Evolutionary conservation across 2,113 vertebrate genomes (phyloP).

Genomic region (Chionodraco myersi): DNA sequence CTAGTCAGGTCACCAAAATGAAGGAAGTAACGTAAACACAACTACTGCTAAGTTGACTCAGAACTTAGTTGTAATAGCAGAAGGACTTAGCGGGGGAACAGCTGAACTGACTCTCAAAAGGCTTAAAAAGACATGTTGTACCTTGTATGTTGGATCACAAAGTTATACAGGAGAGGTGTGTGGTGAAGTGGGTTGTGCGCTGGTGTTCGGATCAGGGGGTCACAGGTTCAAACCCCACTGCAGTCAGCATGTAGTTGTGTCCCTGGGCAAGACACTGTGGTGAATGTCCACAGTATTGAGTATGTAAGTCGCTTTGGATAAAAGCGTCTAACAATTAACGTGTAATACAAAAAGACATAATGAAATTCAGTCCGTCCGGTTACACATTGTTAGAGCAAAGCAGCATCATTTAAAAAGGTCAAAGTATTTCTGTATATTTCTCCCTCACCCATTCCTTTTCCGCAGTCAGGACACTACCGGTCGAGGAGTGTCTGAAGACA

Average conservation of each 20-base stretch:
- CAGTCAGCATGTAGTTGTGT: too few species aligned
- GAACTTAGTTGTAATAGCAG: neutral
- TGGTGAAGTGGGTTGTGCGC: too few species aligned
- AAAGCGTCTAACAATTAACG: too few species aligned
- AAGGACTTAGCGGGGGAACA: neutral
- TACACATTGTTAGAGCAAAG: neutral
- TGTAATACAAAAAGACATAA: neutral
- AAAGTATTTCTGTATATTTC: neutral
- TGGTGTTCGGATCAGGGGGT: too few species aligned
- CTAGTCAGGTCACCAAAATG: neutral
- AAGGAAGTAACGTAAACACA: neutral
- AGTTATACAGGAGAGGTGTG: too few species aligned
- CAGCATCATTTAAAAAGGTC: neutral
- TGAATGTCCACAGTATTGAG: too few species aligned
- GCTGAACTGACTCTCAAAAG: too few species aligned
- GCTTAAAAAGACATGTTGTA: neutral
- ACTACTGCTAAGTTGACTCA: neutral
- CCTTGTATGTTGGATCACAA: too few species aligned
- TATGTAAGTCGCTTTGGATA: too few species aligned
- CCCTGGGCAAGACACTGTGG: too few species aligned
- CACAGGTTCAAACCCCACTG: too few species aligned
- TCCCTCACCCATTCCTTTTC: constrained; percentile 3
- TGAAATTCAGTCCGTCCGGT: neutral
- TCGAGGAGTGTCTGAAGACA: constrained; percentile 32
- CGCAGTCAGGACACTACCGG: neutral